Evolutionary conservation across 2,888 invertebrate genomes (phyloP).

Genomic region (Thelaira solivaga): DNA sequence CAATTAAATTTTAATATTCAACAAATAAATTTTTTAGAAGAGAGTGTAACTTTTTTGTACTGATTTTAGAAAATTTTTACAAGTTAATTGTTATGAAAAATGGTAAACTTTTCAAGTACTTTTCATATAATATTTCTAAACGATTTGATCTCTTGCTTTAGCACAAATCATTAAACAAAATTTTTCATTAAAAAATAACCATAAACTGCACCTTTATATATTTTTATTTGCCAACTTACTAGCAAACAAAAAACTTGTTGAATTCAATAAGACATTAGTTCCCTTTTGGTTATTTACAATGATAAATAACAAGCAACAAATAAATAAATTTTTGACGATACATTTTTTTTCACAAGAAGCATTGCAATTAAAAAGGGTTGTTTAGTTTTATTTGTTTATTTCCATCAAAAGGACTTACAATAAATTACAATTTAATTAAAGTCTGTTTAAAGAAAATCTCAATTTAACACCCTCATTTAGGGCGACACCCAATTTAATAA

Average conservation of each 20-base stretch:
- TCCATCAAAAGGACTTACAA: conserved; percentile 37
- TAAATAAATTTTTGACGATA: neutral
- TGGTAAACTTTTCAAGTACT: too few species aligned
- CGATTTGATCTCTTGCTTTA: too few species aligned
- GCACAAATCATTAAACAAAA: too few species aligned
- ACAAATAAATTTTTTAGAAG: too few species aligned
- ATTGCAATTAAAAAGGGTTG: neutral
- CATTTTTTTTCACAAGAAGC: neutral
- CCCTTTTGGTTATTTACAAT: conserved; percentile 1
- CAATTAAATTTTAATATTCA: too few species aligned
- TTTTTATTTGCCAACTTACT: too few species aligned
- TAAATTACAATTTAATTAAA: conserved; percentile 59
- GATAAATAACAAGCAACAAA: conserved; percentile 18
- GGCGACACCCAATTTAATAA: neutral
- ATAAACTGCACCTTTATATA: neutral
- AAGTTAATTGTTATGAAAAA: too few species aligned
- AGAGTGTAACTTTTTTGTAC: too few species aligned
- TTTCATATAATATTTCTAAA: too few species aligned
- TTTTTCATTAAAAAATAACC: neutral
- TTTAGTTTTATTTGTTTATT: neutral
- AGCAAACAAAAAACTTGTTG: conserved; percentile 33
- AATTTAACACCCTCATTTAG: conserved; percentile 27
- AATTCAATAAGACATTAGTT: neutral
- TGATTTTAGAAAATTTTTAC: too few species aligned
- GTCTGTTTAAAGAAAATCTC: conserved; percentile 34